Evolutionary conservation across 2,113 vertebrate species (phyloP), one percentile per base, ranked within the genome.

Genomic region (Pteronura brasiliensis): DNA sequence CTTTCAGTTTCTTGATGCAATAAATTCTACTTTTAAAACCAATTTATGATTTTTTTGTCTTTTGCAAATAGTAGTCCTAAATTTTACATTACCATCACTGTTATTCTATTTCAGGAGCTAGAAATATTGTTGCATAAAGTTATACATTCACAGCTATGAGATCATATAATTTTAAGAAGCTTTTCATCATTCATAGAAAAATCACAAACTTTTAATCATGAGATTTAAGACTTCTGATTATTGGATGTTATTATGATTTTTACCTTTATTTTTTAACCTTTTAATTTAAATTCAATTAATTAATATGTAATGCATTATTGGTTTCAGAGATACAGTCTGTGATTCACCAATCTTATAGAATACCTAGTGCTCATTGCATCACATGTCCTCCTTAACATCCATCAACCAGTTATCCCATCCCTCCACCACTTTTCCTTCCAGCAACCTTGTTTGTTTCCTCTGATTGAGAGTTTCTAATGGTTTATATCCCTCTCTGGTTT

Each of bases 131-230:
- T 36, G 20, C 17, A n/a, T 69, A 31, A 69, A 86, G 79, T 21
- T 83, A 27, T 77, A 25, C 14, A 52, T 61, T 79, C 65, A 81
- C 0, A 93, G 34, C 15, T 71, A 7, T 59, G 52, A 74, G 18
- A 65, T 84, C 69, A 96, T 63, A 67, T 91, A 74, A 90, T 88
- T 59, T 93, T 83, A 93, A 74, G 36, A 89, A 77, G 34, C 4
- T 61, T 93, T 17, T 91, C 47, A 93, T 93, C 12, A 74, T 4
- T 1, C 59, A 44, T 67, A 42, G 59, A 47, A 95, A 79, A 94
- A 36, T n/a, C 18, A 23, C 42, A 65, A 93, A 57, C n/a, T 63
- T 57, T 90, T 96, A 57, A 88, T 61, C 17, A 55, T 49, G 79
- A 27, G 8, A 84, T 85, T 77, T 85, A 88, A 84, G 7, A 89